Evolutionary conservation across 2,888 invertebrate genomes (phyloP), one percentile per base, ranked within the genome.

Genomic region (Epinotia brunnichana): DNA sequence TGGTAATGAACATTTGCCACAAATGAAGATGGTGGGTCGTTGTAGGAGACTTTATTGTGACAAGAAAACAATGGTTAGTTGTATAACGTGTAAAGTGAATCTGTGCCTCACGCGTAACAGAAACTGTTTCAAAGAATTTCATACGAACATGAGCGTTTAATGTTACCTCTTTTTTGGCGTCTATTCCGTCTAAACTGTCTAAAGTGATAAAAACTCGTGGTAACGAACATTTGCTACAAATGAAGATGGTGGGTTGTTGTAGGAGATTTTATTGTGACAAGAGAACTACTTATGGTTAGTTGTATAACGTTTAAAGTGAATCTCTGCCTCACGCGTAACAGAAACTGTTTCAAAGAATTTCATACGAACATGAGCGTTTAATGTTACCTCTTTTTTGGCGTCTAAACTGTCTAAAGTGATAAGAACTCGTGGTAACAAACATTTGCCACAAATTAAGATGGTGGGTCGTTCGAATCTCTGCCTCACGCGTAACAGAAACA

Each of bases 201-300:
- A 60, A 60, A 19, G 39, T 60, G 39, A 19, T 39, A 11, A 41
- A 19, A 19, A 60, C 60, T 41, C 60, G 17, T 11, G 60, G 60
- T 19, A 39, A 41, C 5, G 19, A 39, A 5, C 60, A 39, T 19
- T 39, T 60, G 60, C 60, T 39, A 39, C 39, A 60, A 17, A 29
- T 60, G 13, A 17, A 17, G 5, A 17, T 39, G 15, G 60, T 60
- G 60, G 17, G 19, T 5, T 39, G 60, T 13, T 60, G 60, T 13
- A 60, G 39, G 7, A 60, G 39, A 2, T 19, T 5, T 17, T 10
- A 39, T 17, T 60, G 60, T 41, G 35, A 60, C 10, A 60, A 39
- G 60, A 60, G 39, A 60, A 60, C 60, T 39, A n/a, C n/a, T n/a
- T n/a, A 60, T 39, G 39, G 35, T 60, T 10, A 39, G 60, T 60